A percentile compares a stretch with the other conserved stretches of the same genome.
Evolutionary conservation across 23 tunicate species (phyloP).

Genomic region (Ciona savignyi): DNA sequence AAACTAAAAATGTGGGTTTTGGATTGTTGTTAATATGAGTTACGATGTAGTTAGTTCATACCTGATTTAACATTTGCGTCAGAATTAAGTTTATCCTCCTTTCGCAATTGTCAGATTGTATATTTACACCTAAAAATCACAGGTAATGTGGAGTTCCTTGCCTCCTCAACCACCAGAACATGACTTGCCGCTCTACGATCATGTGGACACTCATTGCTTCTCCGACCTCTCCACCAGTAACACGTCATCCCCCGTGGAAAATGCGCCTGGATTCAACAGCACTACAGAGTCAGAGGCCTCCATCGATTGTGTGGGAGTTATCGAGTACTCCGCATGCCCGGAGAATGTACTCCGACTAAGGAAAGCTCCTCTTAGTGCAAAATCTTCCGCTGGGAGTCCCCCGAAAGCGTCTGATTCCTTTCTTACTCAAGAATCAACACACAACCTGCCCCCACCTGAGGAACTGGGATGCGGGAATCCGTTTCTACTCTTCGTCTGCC

Average conservation of each 20-base stretch:
- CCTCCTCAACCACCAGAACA: constrained; percentile 79
- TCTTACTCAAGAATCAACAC: background rate
- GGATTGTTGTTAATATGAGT: too few relatives aligned
- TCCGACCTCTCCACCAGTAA: background rate
- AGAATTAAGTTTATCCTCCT: too few relatives aligned
- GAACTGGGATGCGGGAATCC: constrained; percentile 94
- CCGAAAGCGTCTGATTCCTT: background rate
- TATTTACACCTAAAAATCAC: too few relatives aligned
- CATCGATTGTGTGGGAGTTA: background rate
- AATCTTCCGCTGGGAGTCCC: background rate
- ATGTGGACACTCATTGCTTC: background rate
- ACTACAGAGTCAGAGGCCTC: background rate
- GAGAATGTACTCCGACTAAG: background rate
- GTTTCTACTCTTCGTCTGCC: constrained; percentile 71
- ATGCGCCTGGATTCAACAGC: too few relatives aligned
- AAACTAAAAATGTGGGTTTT: too few relatives aligned
- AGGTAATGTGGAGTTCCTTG: constrained; percentile 97
- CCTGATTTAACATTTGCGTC: too few relatives aligned
- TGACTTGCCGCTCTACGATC: constrained; percentile 44
- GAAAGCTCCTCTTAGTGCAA: background rate
- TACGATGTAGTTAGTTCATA: too few relatives aligned
- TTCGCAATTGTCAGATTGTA: too few relatives aligned
- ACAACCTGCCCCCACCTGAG: constrained; percentile 76
- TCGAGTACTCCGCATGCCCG: background rate
- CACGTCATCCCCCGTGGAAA: background rate